Evolutionary conservation across 2,113 vertebrate species (phyloP).

Genomic region (Tonatia bakeri): DNA sequence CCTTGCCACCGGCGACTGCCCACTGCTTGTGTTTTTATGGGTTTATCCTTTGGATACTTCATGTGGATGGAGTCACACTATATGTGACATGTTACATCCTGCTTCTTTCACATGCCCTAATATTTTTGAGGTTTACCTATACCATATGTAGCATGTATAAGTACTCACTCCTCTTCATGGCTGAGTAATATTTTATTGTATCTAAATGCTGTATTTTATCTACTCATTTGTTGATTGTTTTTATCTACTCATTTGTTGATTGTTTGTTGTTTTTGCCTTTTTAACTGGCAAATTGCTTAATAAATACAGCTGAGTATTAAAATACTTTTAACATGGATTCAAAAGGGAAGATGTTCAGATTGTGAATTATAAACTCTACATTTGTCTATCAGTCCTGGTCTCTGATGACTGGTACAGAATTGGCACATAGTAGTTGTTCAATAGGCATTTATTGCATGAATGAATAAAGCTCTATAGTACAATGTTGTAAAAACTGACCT

Average conservation of each 20-base stretch:
- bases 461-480: background rate
- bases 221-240: background rate
- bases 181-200: background rate
- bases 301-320: background rate
- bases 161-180: background rate
- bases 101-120: background rate
- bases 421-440: background rate
- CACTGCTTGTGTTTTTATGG: background rate
- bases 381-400: background rate
- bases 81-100: background rate
- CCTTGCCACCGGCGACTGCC: background rate
- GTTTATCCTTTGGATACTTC: background rate
- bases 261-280: background rate
- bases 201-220: background rate
- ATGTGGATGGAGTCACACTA: background rate
- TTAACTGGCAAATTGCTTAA: background rate
- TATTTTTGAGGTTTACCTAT: background rate
- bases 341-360: background rate
- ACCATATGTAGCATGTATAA: background rate
- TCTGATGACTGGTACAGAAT: background rate
- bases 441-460: background rate
- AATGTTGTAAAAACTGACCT: background rate
- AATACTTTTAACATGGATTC: conserved; percentile 6
- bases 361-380: background rate
- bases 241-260: background rate